phyloP scores from a whole-genome alignment of 2,113 vertebrate species.

The Larimichthys crocea region DNA sequence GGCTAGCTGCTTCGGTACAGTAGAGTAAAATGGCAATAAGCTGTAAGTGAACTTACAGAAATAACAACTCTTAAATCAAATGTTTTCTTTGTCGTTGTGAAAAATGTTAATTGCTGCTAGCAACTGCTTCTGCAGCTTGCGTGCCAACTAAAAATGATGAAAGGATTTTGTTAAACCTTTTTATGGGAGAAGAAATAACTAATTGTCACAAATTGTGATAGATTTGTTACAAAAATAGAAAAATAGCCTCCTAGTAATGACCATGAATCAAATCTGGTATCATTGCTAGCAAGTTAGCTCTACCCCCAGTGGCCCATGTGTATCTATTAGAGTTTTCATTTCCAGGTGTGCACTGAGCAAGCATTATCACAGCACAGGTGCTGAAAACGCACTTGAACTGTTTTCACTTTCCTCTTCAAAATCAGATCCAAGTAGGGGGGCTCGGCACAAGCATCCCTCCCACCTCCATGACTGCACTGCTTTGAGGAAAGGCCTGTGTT shows the following conservation, averaged over 20 bases:
- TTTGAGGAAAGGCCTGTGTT: conserved; percentile 61
- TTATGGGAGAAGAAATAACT: neutral
- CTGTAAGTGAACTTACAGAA: neutral
- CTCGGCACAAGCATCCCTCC: conserved; percentile 49
- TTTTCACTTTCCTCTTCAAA: conserved; percentile 34
- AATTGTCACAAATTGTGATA: conserved; percentile 5
- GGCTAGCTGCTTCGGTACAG: too few relatives aligned
- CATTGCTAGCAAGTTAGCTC: conserved; percentile 13
- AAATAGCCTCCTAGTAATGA: neutral
- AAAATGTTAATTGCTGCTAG: neutral
- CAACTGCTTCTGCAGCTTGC: neutral
- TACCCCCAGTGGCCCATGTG: conserved; percentile 9
- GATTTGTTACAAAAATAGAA: conserved; percentile 14
- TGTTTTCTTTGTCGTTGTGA: neutral
- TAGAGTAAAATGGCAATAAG: too few relatives aligned
- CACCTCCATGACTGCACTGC: conserved; percentile 57
- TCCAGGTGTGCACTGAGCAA: conserved; percentile 39
- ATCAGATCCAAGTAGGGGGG: conserved; percentile 44
- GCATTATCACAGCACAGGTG: conserved; percentile 36
- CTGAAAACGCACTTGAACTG: conserved; percentile 44
- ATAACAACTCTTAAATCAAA: neutral
- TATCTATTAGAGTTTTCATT: conserved; percentile 20
- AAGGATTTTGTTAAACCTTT: neutral
- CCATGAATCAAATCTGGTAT: conserved; percentile 24
- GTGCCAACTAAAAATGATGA: neutral